phyloP scores from a whole-genome alignment of 2,888 invertebrate species.

The Scelioninae gen. 1 region DNA sequence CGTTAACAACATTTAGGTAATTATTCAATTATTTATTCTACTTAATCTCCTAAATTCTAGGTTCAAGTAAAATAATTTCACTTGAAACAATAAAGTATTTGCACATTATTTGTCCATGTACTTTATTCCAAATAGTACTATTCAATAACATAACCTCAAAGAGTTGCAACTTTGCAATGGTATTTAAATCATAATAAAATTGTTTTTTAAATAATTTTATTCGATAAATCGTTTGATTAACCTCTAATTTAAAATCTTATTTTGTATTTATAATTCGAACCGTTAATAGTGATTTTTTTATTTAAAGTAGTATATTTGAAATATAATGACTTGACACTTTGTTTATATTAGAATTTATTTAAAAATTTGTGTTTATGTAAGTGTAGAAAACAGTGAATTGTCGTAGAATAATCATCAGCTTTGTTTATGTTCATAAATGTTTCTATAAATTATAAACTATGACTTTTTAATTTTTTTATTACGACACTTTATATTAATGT shows the following conservation, averaged over 20 bases:
- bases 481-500: no score
- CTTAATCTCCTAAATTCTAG: no score
- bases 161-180: no score
- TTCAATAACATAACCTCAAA: conserved; percentile 22
- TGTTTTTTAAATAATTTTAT: no score
- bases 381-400: no score
- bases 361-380: neutral
- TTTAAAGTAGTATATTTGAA: neutral
- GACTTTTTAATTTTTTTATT: neutral
- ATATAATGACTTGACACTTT: conserved; percentile 58
- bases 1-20: conserved; percentile 94
- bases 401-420: no score
- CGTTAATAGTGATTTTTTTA: neutral
- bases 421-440: no score
- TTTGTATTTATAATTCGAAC: neutral
- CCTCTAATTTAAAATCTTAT: neutral
- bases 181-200: no score
- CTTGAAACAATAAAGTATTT: no score
- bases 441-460: no score
- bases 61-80: no score
- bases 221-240: no score
- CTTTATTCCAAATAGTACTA: neutral
- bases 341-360: conserved; percentile 25
- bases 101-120: neutral
- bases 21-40: conserved; percentile 26